Evolutionary conservation across 2,113 vertebrate genomes (phyloP), one percentile per base, ranked within the genome.

Genomic region (Syrrhaptes paradoxus): DNA sequence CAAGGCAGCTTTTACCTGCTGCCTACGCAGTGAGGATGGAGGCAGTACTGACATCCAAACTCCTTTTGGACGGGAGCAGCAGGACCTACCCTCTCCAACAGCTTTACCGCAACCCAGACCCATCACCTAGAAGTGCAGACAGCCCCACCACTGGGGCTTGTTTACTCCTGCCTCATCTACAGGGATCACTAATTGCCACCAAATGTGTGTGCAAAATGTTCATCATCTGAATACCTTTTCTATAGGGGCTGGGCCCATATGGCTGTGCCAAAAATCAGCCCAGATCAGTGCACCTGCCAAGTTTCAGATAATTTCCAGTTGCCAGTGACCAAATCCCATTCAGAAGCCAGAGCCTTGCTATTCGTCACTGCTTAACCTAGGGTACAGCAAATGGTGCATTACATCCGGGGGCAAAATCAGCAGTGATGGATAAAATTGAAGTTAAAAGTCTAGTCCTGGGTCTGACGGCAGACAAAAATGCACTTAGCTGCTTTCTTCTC

Each of bases 221-320:
- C 21, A n/a, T 13, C 19, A 70, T 1, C 43, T 29, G 18, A 67
- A 62, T 11, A 49, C 3, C 25, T 65, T 63, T 82, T 25, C 36
- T 31, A 5, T 0, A 73, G 25, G 41, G n/a, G 15, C 34, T 63
- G 20, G 17, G 52, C 45, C 57, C n/a, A 18, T 2, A 9, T 0
- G 1, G n/a, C 36, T 46, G 17, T 57, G 61, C 26, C 61, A 72
- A 76, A 91, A 87, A 72, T 46, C 62, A 79, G 22, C 13, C 41
- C 3, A 8, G 28, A 28, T 75, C 80, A 82, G 18, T 2, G 1
- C 31, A 70, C 28, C 25, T 82, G 32, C 41, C 66, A 73, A 62
- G 8, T 9, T 89, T 49, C 62, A 13, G 2, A 13, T 43, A 51
- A 55, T 19, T 66, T 89, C 54, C 73, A 81, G 34, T 49, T 55